Evolutionary conservation across 2,797 vertebrate genomes (phyloP).

Genomic region (Lateolabrax maculatus): DNA sequence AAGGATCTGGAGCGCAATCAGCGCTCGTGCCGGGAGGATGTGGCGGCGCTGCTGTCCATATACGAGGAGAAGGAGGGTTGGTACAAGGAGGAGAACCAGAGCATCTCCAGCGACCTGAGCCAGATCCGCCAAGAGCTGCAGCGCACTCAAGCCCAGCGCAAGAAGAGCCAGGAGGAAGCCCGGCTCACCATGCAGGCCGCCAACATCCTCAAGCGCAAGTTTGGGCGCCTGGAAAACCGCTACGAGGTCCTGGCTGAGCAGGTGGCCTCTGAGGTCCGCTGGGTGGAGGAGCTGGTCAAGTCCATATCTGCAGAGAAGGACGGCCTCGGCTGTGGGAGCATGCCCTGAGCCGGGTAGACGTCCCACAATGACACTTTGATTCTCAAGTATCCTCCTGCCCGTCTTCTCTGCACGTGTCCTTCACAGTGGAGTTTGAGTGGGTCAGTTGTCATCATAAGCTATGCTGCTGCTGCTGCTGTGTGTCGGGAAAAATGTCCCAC

Average conservation of each 20-base stretch:
- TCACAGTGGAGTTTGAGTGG: slow-evolving; percentile 25
- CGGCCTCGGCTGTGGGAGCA: slow-evolving; percentile 77
- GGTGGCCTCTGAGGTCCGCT: slow-evolving; percentile 93
- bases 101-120: slow-evolving; percentile 90
- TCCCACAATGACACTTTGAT: slow-evolving; percentile 41
- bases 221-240: slow-evolving; percentile 93
- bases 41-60: slow-evolving; percentile 93
- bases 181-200: slow-evolving; percentile 87
- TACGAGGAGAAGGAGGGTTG: slow-evolving; percentile 97
- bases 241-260: slow-evolving; percentile 94
- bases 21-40: slow-evolving; percentile 92
- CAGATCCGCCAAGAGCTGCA: slow-evolving; percentile 94
- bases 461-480: slow-evolving; percentile 47
- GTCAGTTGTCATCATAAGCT: slow-evolving; percentile 67
- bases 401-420: slow-evolving; percentile 32
- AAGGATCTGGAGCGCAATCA: slow-evolving; percentile 92
- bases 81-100: slow-evolving; percentile 96
- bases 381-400: slow-evolving; percentile 45
- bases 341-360: slow-evolving; percentile 78
- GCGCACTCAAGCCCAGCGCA: slow-evolving; percentile 89
- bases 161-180: slow-evolving; percentile 93
- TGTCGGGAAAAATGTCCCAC: slow-evolving; percentile 23
- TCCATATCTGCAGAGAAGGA: slow-evolving; percentile 88
- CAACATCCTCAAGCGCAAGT: slow-evolving; percentile 92
- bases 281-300: slow-evolving; percentile 95